Evolutionary conservation across 1,140 invertebrate genomes (phyloP).

Genomic region (Maniola jurtina): DNA sequence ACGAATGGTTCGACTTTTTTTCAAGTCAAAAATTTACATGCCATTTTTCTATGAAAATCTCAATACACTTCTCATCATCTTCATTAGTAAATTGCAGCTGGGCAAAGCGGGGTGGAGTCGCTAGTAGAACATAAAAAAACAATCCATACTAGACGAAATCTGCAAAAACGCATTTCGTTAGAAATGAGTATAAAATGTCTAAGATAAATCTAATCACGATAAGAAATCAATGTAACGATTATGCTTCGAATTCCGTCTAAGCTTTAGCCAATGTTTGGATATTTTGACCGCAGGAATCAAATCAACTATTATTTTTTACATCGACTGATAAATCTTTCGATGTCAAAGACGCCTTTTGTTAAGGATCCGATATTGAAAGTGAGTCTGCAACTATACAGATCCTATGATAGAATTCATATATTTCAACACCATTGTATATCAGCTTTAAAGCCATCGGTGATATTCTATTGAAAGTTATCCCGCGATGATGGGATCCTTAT

Average conservation of each 20-base stretch:
- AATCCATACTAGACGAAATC: no score
- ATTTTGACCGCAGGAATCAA: constrained; percentile 48
- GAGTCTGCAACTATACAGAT: constrained; percentile 38
- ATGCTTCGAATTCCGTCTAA: constrained; percentile 12
- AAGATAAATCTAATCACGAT: constrained; percentile 16
- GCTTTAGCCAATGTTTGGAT: constrained; percentile 42
- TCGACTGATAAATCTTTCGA: constrained; percentile 11
- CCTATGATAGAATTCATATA: constrained; percentile 54
- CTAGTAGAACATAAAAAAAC: no score
- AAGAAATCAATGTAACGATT: constrained; percentile 27
- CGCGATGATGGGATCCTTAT: constrained; percentile 36
- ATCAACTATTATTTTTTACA: constrained; percentile 11
- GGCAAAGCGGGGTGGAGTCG: no score
- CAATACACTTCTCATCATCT: no score
- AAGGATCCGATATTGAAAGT: constrained; percentile 24
- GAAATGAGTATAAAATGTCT: not conserved
- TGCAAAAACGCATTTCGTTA: no score
- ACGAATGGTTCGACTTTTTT: no score
- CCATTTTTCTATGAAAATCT: no score
- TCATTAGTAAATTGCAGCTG: no score
- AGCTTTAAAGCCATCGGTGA: constrained; percentile 35
- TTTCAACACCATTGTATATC: constrained; percentile 53
- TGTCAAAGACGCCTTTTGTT: constrained; percentile 25
- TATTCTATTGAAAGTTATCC: constrained; percentile 44
- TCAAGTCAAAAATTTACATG: no score